Evolutionary conservation across 2,888 invertebrate species (phyloP).

Genomic region (Amphimallon solstitiale): DNA sequence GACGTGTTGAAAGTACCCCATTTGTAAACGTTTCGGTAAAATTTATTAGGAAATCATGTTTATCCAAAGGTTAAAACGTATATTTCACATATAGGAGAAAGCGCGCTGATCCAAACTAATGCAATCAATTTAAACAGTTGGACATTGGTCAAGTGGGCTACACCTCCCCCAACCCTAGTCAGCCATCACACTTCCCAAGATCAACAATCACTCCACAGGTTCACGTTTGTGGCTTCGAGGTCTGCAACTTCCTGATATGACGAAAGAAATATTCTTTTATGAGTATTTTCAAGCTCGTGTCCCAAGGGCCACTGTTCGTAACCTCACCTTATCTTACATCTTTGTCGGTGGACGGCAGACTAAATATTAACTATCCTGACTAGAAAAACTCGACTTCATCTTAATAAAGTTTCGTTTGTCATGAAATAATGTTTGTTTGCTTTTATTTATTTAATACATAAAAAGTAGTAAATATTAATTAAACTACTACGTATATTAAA

Average conservation of each 20-base stretch:
- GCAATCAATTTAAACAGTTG: slow-evolving; percentile 50
- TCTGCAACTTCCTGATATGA: slow-evolving; percentile 59
- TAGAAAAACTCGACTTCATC: neutral
- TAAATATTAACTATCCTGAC: slow-evolving; percentile 28
- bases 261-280: slow-evolving; percentile 59
- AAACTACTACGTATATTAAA: too few species aligned
- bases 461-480: too few species aligned
- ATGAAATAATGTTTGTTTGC: neutral
- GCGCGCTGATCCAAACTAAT: slow-evolving; percentile 1
- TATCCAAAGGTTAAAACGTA: neutral
- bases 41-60: slow-evolving; percentile 10
- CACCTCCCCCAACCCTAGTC: slow-evolving; percentile 39
- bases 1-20: neutral
- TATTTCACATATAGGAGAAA: slow-evolving; percentile 1
- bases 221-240: slow-evolving; percentile 45
- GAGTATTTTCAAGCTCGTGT: slow-evolving; percentile 50
- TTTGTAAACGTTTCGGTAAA: neutral
- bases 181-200: slow-evolving; percentile 36
- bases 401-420: neutral
- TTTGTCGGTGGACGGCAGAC: slow-evolving; percentile 17
- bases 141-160: slow-evolving; percentile 45
- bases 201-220: slow-evolving; percentile 57
- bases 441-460: too few species aligned
- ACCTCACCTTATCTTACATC: slow-evolving; percentile 43
- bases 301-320: slow-evolving; percentile 22